These are phyloP conservation scores for Ephialtes manifestator DNA, from an alignment of 2,888 invertebrate species.

Conservation along the genomic window DNA sequence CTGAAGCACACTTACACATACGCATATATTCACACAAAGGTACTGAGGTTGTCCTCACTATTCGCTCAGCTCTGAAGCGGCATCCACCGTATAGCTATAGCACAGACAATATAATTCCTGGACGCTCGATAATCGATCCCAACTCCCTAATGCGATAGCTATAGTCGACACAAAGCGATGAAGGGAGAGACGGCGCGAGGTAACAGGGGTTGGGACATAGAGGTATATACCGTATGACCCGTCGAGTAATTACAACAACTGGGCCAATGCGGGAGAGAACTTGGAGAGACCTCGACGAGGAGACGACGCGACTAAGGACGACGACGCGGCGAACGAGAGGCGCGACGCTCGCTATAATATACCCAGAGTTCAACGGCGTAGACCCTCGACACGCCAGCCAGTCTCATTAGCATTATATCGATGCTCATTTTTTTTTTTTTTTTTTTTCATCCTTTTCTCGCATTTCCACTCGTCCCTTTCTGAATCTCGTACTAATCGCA, in stretches of 20 bases:
- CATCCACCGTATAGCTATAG: slow-evolving; percentile 26
- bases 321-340: slow-evolving; percentile 24
- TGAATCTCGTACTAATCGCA: slow-evolving; percentile 4
- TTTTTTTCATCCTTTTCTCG: slow-evolving; percentile 8
- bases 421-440: slow-evolving; percentile 53
- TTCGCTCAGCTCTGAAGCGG: slow-evolving; percentile 44
- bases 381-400: slow-evolving; percentile 39
- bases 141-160: slow-evolving; percentile 63
- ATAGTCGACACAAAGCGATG: slow-evolving; percentile 49
- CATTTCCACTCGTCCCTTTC: slow-evolving; percentile 5
- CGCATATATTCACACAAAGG: slow-evolving; percentile 14
- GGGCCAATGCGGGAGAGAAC: slow-evolving; percentile 67
- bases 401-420: slow-evolving; percentile 68
- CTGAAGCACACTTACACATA: slow-evolving; percentile 12
- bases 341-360: slow-evolving; percentile 35
- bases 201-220: slow-evolving; percentile 36
- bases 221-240: slow-evolving; percentile 61
- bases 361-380: slow-evolving; percentile 48
- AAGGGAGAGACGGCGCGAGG: slow-evolving; percentile 51
- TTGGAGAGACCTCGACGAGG: slow-evolving; percentile 50
- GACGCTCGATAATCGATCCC: slow-evolving; percentile 69
- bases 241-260: slow-evolving; percentile 70
- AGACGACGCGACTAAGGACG: slow-evolving; percentile 37
- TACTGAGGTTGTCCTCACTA: slow-evolving; percentile 45
- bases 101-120: slow-evolving; percentile 67